Evolutionary conservation across 2,797 vertebrate genomes (phyloP), one percentile per base, ranked within the genome.

Genomic region (Percopsis omiscomaycus): DNA sequence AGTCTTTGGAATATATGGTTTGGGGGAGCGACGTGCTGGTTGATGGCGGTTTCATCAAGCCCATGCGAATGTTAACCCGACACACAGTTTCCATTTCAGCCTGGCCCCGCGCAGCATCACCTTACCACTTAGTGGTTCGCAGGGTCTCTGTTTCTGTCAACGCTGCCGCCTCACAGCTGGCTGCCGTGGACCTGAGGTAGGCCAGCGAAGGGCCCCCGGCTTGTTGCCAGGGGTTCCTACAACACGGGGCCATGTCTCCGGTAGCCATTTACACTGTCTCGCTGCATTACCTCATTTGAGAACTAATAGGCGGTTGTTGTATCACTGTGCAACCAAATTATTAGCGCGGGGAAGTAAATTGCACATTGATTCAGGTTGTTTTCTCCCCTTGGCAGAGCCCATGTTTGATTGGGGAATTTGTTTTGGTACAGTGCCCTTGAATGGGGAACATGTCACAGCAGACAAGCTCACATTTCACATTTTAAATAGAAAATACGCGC

Each of bases 41-140:
- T 79, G 85, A 69, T 56, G n/a, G 73, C 78, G 78, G 78, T 80
- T 84, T 87, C 88, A 83, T 89, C 82, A 86, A 58, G 80, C 75
- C 70, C 82, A 84, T 84, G 84, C 84, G 84, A 92, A 90, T 90
- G 89, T 92, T 92, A 91, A 89, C 88, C 59, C 75, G 76, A 77
- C 70, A 11, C 79, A 69, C 71, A 79, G 74, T 90, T 89, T 92
- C 86, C 84, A 85, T 90, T 88, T 86, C 81, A 80, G 82, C 69
- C 2, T 8, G 64, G 28, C 30, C n/a, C 48, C 5, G 68, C 61
- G 37, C 71, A 52, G 81, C 84, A 68, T 85, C 78, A 86, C 87
- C 86, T 84, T 71, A 78, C 73, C 82, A 80, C 84, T 87, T 82
- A 85, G 79, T 27, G 74, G 66, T 69, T 74, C 51, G 59, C 62